phyloP scores from a whole-genome alignment of 1,140 invertebrate species.

The Latrodectus geometricus region DNA sequence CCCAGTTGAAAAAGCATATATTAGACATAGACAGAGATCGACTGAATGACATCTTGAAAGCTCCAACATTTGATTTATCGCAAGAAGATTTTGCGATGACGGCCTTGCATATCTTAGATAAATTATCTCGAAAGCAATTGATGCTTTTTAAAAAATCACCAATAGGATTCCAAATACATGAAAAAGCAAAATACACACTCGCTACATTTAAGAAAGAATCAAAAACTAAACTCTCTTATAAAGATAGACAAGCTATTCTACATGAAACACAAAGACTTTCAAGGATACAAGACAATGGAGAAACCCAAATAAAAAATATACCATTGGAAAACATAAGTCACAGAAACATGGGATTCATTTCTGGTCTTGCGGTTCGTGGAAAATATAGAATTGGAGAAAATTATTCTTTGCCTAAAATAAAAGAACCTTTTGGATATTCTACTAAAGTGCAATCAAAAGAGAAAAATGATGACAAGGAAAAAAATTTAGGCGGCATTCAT shows the following conservation, averaged over 20 bases:
- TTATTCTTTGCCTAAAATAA: constrained; percentile 16
- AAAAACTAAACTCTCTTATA: constrained; percentile 22
- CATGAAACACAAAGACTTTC: not conserved
- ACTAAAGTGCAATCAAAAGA: not conserved
- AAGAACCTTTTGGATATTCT: constrained; percentile 25
- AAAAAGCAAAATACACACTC: constrained; percentile 12
- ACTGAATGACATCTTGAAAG: constrained; percentile 2
- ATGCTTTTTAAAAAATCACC: constrained; percentile 26
- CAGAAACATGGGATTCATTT: constrained; percentile 57
- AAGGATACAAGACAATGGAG: not conserved
- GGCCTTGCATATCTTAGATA: constrained; percentile 12
- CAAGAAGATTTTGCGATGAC: constrained; percentile 9
- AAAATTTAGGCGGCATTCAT: not conserved
- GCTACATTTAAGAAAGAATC: constrained; percentile 6
- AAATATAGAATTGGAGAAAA: constrained; percentile 30
- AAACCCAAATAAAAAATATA: not conserved
- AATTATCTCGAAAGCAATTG: constrained; percentile 16
- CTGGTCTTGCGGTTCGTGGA: constrained; percentile 11
- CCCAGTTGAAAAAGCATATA: not conserved
- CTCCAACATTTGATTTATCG: constrained; percentile 10
- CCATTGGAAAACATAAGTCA: constrained; percentile 22
- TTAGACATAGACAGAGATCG: not conserved
- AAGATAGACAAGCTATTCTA: constrained; percentile 23
- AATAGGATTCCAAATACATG: constrained; percentile 23
- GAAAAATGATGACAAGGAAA: constrained; percentile 7